Evolutionary conservation across 2,797 vertebrate genomes (phyloP).

Genomic region (Sternarchorhynchus goeldii): DNA sequence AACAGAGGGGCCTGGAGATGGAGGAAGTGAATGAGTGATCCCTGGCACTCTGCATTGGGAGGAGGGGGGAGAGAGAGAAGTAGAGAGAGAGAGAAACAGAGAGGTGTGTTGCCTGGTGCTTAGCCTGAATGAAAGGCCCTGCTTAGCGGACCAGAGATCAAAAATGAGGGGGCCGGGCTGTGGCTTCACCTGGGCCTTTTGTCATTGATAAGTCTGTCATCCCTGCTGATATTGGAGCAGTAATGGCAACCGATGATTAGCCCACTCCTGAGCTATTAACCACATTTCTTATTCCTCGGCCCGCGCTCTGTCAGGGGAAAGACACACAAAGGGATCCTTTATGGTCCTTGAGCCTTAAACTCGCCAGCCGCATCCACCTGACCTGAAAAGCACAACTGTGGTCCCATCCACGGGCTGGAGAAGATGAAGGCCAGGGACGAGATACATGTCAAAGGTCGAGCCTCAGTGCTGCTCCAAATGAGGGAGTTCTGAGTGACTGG

Average conservation of each 20-base stretch:
- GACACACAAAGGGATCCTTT: conserved; percentile 88
- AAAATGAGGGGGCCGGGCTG: conserved; percentile 78
- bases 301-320: conserved; percentile 72
- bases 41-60: conserved; percentile 64
- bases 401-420: conserved; percentile 73
- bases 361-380: conserved; percentile 75
- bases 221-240: conserved; percentile 89
- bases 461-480: conserved; percentile 82
- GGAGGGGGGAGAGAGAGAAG: conserved; percentile 78
- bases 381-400: conserved; percentile 92
- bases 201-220: conserved; percentile 98
- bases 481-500: conserved; percentile 82
- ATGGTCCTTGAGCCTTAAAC: conserved; percentile 78
- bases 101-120: conserved; percentile 78
- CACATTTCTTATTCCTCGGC: conserved; percentile 89
- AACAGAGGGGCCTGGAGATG: conserved; percentile 59
- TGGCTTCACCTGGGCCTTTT: conserved; percentile 82
- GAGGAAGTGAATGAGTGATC: conserved; percentile 65
- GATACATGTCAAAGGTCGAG: conserved; percentile 87
- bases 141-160: conserved; percentile 89
- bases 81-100: conserved; percentile 79
- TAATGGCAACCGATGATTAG: conserved; percentile 93
- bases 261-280: conserved; percentile 90
- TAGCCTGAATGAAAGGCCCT: conserved; percentile 84
- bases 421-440: conserved; percentile 65